Evolutionary conservation across 1,140 invertebrate genomes (phyloP), one percentile per base, ranked within the genome.

Genomic region (Pseudomyrmex sp.): DNA sequence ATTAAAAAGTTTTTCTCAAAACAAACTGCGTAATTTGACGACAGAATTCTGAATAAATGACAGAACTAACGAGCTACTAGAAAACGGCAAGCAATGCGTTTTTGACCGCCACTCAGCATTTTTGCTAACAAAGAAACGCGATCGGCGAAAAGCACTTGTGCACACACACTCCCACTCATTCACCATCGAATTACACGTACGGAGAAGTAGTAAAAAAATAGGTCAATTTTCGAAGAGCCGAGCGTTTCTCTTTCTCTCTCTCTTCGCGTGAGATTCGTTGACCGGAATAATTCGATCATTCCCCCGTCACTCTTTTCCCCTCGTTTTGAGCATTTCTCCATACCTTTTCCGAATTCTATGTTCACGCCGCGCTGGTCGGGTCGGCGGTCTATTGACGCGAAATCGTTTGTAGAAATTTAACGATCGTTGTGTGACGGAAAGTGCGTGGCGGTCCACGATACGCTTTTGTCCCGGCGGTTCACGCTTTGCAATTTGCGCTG

Each of bases 231-330:
- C 44, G 66, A 59, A 50, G 56, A 10, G 54, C 8, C 23, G 54
- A n/a, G 46, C 76, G 44, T 70, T 59, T 35, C 54, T 70, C 54
- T 48, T 52, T 48, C 4, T 35, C 26, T 35, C 26, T 35, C 54
- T 72, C 54, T 48, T 54, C 54, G 46, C 44, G 23, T 48, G 54
- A 70, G 54, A 72, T 80, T 61, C 76, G 65, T 80, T 70, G 76
- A 80, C 54, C 76, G 76, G 76, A 80, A 80, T 72, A 80, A 80
- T 80, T 80, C 63, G 54, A 72, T 80, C 66, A 80, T 80, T 80
- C 76, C 5, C 35, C 5, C 35, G 35, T 35, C 35, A 35, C 35
- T 7, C 35, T 35, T 7, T 35, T 35, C 35, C 35, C 26, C 20
- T 12, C 66, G 13, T 72, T 80, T 72, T 56, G 54, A 80, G 54